These are phyloP conservation scores for Pelusios castaneus DNA, from an alignment of 2,113 vertebrate genomes.

Conservation along the genomic window DNA sequence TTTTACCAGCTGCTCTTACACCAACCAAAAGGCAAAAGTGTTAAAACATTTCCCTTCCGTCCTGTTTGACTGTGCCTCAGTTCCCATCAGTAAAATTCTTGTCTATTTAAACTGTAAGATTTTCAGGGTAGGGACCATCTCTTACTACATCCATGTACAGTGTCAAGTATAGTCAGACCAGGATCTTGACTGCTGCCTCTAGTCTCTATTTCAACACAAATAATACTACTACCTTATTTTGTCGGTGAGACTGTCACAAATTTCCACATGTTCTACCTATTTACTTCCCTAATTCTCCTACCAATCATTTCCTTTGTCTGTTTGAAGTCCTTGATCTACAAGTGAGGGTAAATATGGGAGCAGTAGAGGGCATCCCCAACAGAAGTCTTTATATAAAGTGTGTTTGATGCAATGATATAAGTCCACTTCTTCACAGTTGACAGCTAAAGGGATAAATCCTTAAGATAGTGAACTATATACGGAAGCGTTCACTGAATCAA, in stretches of 20 bases:
- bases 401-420: not conserved
- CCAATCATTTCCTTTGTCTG: not conserved
- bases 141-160: not conserved
- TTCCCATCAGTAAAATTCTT: not conserved
- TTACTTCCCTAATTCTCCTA: not conserved
- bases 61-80: not conserved
- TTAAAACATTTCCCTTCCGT: not conserved
- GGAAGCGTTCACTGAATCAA: not conserved
- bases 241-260: not conserved
- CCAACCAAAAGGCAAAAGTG: constrained; percentile 19
- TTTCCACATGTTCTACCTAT: not conserved
- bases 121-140: not conserved
- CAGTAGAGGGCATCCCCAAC: not conserved
- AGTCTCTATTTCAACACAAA: not conserved
- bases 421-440: not conserved
- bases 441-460: not conserved
- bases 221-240: not conserved
- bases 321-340: not conserved
- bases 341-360: rapidly evolving
- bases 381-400: not conserved
- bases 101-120: not conserved
- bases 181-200: rapidly evolving
- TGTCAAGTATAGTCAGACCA: not conserved
- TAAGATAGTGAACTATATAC: rapidly evolving
- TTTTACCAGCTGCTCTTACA: not conserved